Evolutionary conservation across 2,888 invertebrate genomes (phyloP), one percentile per base, ranked within the genome.

Genomic region (Phaonia tiefii): DNA sequence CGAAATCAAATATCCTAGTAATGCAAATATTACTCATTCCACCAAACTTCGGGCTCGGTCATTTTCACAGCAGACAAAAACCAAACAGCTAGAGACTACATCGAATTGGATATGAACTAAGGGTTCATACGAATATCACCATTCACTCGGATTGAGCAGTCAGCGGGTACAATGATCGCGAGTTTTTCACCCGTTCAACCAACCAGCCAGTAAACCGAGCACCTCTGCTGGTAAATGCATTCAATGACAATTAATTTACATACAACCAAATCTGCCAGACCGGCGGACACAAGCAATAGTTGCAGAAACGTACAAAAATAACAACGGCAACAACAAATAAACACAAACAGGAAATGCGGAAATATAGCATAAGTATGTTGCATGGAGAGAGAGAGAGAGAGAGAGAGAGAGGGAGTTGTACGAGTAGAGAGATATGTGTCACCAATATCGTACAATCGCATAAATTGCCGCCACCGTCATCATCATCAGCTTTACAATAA

Each of bases 341-440:
- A n/a, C n/a, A 70, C 74, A 51, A 77, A 78, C 75, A 75, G 81
- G 81, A 81, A 81, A 81, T 78, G 81, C 81, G 78, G 81, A 81
- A 75, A 78, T 75, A 75, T 56, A 63, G 63, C 51, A 26, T 73
- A 67, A 63, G 39, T n/a, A n/a, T n/a, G n/a, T n/a, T n/a, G n/a
- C n/a, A n/a, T n/a, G n/a, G n/a, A n/a, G n/a, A n/a, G n/a, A n/a
- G n/a, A n/a, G n/a, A n/a, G n/a, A n/a, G n/a, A n/a, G n/a, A n/a
- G n/a, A n/a, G n/a, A n/a, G n/a, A n/a, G n/a, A n/a, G n/a, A n/a
- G n/a, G n/a, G n/a, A n/a, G n/a, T n/a, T n/a, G n/a, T n/a, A n/a
- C n/a, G n/a, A n/a, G n/a, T n/a, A n/a, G n/a, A n/a, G n/a, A n/a
- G n/a, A n/a, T n/a, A n/a, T 81, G 39, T 81, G 80, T 72, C 77